Evolutionary conservation across 2,797 vertebrate genomes (phyloP), one percentile per base, ranked within the genome.

Genomic region (Leptodactylus fallax): DNA sequence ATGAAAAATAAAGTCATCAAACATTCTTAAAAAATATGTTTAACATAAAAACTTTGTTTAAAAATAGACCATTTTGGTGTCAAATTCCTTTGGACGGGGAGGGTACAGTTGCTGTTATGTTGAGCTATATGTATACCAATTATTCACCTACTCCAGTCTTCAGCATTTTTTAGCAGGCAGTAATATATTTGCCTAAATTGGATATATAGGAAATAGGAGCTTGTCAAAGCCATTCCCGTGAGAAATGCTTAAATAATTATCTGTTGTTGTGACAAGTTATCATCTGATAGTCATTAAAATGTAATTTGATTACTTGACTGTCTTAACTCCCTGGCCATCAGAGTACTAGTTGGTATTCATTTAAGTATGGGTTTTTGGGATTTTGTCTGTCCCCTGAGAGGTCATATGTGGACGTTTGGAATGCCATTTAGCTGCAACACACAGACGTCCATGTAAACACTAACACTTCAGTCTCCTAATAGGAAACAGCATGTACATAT

Each of bases 161-260:
- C 36, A 36, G 36, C 36, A 36, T 36, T 1, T 49, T 47, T 72
- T 17, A 10, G 9, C 7, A 74, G 9, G 17, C 19, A 47, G 17
- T 21, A 74, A 74, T 21, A 74, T 49, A 49, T 74, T 74, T 74
- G 1, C 36, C 17, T 74, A 19, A 74, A 21, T 47, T 21, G 55
- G 19, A 21, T 74, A 74, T 58, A 36, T 58, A 58, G 7, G 55
- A 17, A 79, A 27, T 14, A 19, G 51, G 16, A 19, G 80, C 49
- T 21, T 71, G 11, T 13, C 8, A 87, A 78, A 7, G 85, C 49
- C 53, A 81, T 83, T 85, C 69, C 87, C 87, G 65, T 3, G 21
- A 91, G 90, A 88, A 90, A 19, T 78, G 23, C 85, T 87, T 88
- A 77, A 90, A 90, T 89, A 81, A 90, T 87, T 87, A 85, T 67